A percentile compares a stretch with the other conserved stretches of the same genome.
phyloP scores from a whole-genome alignment of 2,797 vertebrate species.

The Poeciliopsis paucimaculata region DNA sequence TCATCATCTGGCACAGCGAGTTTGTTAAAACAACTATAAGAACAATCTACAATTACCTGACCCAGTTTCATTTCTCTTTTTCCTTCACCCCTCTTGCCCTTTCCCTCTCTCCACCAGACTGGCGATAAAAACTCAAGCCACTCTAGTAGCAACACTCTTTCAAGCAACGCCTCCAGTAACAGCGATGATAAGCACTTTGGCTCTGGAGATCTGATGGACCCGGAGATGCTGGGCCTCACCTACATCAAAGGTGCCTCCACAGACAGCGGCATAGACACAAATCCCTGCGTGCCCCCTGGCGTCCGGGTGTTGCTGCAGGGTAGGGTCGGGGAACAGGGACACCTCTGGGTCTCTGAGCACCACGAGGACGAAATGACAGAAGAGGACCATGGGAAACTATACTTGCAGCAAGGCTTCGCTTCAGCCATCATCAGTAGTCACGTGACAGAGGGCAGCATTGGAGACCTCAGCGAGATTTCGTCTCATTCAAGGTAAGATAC shows the following conservation, averaged over 20 bases:
- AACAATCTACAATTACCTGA: constrained; percentile 47
- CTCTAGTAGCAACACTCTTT: constrained; percentile 96
- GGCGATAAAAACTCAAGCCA: constrained; percentile 93
- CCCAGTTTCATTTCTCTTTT: constrained; percentile 38
- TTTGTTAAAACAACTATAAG: constrained; percentile 36
- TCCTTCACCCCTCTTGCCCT: constrained; percentile 23
- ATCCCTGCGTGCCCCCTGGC: constrained; percentile 85
- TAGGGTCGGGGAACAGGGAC: constrained; percentile 76
- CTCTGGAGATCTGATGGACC: constrained; percentile 94
- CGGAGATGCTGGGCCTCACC: constrained; percentile 90
- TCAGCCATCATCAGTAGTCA: constrained; percentile 80
- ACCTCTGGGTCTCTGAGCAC: constrained; percentile 81
- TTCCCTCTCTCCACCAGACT: constrained; percentile 73
- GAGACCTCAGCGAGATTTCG: constrained; percentile 92
- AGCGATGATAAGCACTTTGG: constrained; percentile 96
- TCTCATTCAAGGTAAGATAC: constrained; percentile 90
- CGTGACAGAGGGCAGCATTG: constrained; percentile 86
- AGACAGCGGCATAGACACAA: constrained; percentile 95
- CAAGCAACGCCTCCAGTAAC: constrained; percentile 93
- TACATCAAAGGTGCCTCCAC: constrained; percentile 96
- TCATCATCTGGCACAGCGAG: constrained; percentile 1
- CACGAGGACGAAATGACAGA: constrained; percentile 75
- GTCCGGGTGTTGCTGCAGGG: constrained; percentile 69
- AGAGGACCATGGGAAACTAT: constrained; percentile 86
- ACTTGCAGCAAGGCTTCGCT: constrained; percentile 83